Base-by-base conservation (phyloP, 2,113 vertebrate species). In the Syngnathus floridae region DNA sequence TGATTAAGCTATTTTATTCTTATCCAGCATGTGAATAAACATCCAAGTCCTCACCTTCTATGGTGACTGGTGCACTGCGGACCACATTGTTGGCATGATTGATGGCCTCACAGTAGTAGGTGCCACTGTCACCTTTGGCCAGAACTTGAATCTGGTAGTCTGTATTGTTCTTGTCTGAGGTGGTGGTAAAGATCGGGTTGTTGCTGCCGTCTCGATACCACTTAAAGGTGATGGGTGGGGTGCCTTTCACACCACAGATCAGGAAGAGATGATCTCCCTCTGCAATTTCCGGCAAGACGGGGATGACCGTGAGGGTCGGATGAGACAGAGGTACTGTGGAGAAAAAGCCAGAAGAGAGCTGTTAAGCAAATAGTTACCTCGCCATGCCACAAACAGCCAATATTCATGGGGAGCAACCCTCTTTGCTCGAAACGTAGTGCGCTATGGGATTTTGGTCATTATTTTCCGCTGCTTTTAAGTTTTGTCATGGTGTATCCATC, bases 151-250 rank as follows among this genome's bases (percentile, higher is more conserved):
- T 14, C 41, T 3, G 0, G 36, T 76, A 75, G 40, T 14, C 0
- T 0, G 52, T 57, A 70, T 9, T 38, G 57, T 71, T 75, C 0
- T 0, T 0, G 14, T 48, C 1, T 5, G 74, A 57, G 2, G 54
- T 87, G 4, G 0, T 59, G 48, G 19, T 65, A 21, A 52, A 0
- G 22, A 91, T 51, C 0, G 78, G 72, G 1, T 8, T 12, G 0
- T 1, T 0, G 0, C 0, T 5, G 4, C 70, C 78, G 0, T 1
- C 10, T 0, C 66, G 74, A 71, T 84, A 91, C 72, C 72, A 88
- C 43, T 65, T 83, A 16, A 89, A 91, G 26, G 65, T 91, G 75
- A 92, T 14, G 0, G 91, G 91, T 0, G 78, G 79, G 0, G 86
- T 77, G 35, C 88, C 91, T 0, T 46, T 38, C 0, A 84, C 57